A percentile compares a stretch with the other conserved stretches of the same genome.
Evolutionary conservation across 2,797 vertebrate genomes (phyloP).

Genomic region (Holocentrus rufus): DNA sequence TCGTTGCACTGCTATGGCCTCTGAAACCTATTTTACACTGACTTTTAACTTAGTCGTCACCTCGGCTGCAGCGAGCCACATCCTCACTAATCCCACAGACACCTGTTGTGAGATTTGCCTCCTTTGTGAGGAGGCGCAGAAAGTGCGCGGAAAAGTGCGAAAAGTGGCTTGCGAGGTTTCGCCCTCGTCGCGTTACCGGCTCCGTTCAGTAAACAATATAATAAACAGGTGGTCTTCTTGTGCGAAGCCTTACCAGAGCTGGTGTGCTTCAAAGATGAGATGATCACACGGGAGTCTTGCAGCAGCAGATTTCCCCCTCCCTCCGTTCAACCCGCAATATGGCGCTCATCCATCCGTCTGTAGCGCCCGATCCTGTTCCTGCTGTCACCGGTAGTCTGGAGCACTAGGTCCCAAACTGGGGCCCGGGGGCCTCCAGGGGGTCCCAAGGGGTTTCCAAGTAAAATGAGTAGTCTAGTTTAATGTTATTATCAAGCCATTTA

Average conservation of each 20-base stretch:
- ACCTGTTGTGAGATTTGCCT: slow-evolving; percentile 79
- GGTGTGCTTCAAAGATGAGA: slow-evolving; percentile 20
- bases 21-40: background rate
- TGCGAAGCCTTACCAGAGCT: slow-evolving; percentile 60
- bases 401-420: background rate
- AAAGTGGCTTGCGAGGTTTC: slow-evolving; percentile 15
- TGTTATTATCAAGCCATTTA: too few species aligned
- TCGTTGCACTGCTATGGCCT: background rate
- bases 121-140: slow-evolving; percentile 54
- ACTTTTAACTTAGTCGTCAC: background rate
- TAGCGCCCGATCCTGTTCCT: slow-evolving; percentile 12
- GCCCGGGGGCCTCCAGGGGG: background rate
- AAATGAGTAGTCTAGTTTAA: background rate
- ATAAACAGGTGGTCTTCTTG: background rate
- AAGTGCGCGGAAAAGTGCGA: slow-evolving; percentile 47
- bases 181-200: background rate
- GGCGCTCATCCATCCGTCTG: slow-evolving; percentile 61
- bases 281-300: slow-evolving; percentile 12
- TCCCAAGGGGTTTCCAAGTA: background rate
- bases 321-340: slow-evolving; percentile 72
- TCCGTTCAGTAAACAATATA: background rate
- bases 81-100: slow-evolving; percentile 75
- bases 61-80: slow-evolving; percentile 25
- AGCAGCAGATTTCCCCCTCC: slow-evolving; percentile 57
- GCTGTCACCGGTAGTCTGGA: slow-evolving; percentile 15